phyloP scores from a whole-genome alignment of 2,888 invertebrate species.

The Rhaphigaster nebulosa region DNA sequence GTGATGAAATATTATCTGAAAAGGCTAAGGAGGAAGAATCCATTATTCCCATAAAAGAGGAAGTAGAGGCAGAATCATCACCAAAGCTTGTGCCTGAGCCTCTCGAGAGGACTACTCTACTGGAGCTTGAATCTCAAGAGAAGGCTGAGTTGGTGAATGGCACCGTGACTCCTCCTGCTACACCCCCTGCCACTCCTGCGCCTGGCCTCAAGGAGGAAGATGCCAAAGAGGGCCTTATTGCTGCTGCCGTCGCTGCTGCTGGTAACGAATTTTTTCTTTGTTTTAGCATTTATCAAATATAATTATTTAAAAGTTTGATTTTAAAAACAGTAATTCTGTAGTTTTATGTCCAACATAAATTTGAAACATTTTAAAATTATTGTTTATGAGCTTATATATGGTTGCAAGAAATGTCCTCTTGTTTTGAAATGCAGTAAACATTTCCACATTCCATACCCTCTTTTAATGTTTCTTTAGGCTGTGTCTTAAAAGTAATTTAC shows the following conservation, averaged over 20 bases:
- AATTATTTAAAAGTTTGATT: background rate
- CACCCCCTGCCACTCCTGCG: slow-evolving; percentile 65
- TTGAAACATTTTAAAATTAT: too few relatives aligned
- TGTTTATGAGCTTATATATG: background rate
- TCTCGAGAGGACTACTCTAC: background rate
- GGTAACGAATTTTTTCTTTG: background rate
- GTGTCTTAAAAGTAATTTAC: too few relatives aligned
- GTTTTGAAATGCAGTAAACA: background rate
- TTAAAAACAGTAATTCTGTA: background rate
- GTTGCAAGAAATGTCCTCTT: background rate
- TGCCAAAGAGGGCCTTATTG: slow-evolving; percentile 62
- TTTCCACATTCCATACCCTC: too few relatives aligned
- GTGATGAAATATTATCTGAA: slow-evolving; percentile 32
- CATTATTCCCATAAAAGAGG: background rate
- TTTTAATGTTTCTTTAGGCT: too few relatives aligned
- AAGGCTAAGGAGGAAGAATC: background rate
- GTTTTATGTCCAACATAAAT: too few relatives aligned
- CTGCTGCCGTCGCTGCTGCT: slow-evolving; percentile 64
- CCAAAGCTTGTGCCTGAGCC: slow-evolving; percentile 5
- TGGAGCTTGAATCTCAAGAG: background rate
- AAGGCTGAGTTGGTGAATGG: slow-evolving; percentile 59
- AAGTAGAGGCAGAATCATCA: background rate
- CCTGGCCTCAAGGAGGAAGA: slow-evolving; percentile 58
- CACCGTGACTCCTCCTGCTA: slow-evolving; percentile 60
- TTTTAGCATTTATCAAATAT: background rate